Evolutionary conservation across 2,888 invertebrate genomes (phyloP), one percentile per base, ranked within the genome.

Genomic region (Anoplius nigerrimus): DNA sequence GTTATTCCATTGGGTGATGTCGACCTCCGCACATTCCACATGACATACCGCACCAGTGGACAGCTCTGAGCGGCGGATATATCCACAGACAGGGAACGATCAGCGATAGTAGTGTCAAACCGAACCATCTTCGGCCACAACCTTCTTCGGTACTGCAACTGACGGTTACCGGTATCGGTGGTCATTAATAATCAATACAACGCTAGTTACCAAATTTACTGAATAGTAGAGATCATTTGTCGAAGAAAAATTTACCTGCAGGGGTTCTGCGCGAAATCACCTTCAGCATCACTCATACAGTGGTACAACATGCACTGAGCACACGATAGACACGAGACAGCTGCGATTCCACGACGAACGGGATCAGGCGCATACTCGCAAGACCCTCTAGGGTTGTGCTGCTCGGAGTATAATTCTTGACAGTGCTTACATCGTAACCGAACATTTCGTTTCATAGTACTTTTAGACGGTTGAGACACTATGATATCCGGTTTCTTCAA

Each of bases 51-150:
- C 95, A 94, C 90, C 93, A 92, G 90, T 97, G 97, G 85, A 94
- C 94, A 81, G 95, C 93, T 82, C 94, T 93, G 74, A 98, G 91
- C 69, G 97, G 97, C 82, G 95, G 93, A 91, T 98, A 98, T 90
- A 97, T 95, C 92, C 98, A 98, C 83, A 98, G 91, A 90, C 98
- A 98, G 78, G 98, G 98, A 84, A 98, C 95, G 81, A 98, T 90
- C 75, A 97, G 89, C 69, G 96, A 95, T 62, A 98, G 92, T 71
- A 98, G 91, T 27, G 96, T 93, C 79, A 98, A 90, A 66, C 96
- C 95, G 76, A 95, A 88, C 97, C 98, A 98, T 56, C 93, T 92
- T 82, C 94, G 94, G 64, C 93, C 91, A 89, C 95, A 95, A 69
- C 93, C 92, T 71, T 93, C 92, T 86, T 94, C 93, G n/a, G 90